These are phyloP conservation scores for Neotoxoptera formosana DNA, from an alignment of 1,140 invertebrate species.

Conservation along the genomic window DNA sequence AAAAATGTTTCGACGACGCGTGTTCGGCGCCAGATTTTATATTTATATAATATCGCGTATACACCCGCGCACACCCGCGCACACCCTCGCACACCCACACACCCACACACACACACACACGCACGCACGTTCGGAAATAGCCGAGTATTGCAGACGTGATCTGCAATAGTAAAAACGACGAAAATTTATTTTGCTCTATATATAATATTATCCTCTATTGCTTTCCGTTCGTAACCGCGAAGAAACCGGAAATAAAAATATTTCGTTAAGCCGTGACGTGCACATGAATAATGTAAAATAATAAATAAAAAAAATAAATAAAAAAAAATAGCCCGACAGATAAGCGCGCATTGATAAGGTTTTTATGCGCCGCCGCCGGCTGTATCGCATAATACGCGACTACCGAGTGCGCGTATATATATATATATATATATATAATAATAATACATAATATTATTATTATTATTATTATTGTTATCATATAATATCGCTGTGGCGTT, in stretches of 20 bases:
- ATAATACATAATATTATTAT: no score
- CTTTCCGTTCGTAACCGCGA: constrained; percentile 25
- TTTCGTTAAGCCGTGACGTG: constrained; percentile 27
- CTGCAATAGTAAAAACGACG: constrained; percentile 13
- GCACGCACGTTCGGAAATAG: background rate
- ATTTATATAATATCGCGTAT: background rate
- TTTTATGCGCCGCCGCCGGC: background rate
- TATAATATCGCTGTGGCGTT: no score
- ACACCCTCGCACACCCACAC: background rate
- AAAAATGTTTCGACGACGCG: constrained; percentile 13
- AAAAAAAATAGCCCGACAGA: background rate
- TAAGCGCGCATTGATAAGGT: background rate
- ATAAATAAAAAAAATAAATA: background rate
- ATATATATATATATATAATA: no score
- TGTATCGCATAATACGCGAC: background rate
- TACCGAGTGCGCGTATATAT: background rate
- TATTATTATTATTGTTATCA: no score
- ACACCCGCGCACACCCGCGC: background rate
- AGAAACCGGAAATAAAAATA: constrained; percentile 36
- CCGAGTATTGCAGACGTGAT: constrained; percentile 24
- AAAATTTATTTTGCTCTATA: background rate
- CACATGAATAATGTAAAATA: constrained; percentile 31
- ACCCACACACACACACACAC: background rate
- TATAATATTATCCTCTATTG: no score
- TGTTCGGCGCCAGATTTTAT: constrained; percentile 14